A percentile compares a stretch with the other conserved stretches of the same genome.
These are phyloP conservation scores for Forbesichthys agassizii DNA, from an alignment of 2,113 vertebrate genomes.

Conservation along the genomic window DNA sequence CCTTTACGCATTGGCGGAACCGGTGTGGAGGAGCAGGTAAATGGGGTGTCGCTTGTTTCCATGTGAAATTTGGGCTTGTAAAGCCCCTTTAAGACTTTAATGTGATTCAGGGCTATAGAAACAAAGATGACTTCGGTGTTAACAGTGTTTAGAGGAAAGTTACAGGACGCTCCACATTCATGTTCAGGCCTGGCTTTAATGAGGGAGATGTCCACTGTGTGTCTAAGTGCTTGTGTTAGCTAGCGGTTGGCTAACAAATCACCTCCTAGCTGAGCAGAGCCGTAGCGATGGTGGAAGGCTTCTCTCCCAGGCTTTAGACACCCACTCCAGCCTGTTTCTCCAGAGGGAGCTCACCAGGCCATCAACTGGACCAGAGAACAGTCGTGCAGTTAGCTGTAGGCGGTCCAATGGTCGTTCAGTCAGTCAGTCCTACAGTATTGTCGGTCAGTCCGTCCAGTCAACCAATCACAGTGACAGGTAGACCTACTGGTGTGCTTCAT, in stretches of 20 bases:
- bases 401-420: not conserved
- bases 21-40: too few relatives aligned
- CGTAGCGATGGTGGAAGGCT: constrained; percentile 41
- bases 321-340: constrained; percentile 40
- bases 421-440: not conserved
- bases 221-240: not conserved
- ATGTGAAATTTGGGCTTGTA: too few relatives aligned
- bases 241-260: not conserved
- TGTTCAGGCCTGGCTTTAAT: too few relatives aligned
- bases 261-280: constrained; percentile 58
- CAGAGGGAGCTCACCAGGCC: constrained; percentile 62
- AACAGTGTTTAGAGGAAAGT: too few relatives aligned
- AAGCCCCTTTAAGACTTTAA: too few relatives aligned
- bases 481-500: constrained; percentile 74
- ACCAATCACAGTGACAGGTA: not conserved
- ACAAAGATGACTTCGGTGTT: too few relatives aligned
- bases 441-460: not conserved
- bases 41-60: too few relatives aligned
- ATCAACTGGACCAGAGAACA: constrained; percentile 59
- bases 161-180: too few relatives aligned
- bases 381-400: too few relatives aligned
- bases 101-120: too few relatives aligned
- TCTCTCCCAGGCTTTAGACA: constrained; percentile 50
- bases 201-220: too few relatives aligned
- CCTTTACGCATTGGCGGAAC: too few relatives aligned